A percentile compares a stretch with the other conserved stretches of the same genome.
Evolutionary conservation across 2,888 invertebrate genomes (phyloP).

Genomic region (Ormyrus thymus): DNA sequence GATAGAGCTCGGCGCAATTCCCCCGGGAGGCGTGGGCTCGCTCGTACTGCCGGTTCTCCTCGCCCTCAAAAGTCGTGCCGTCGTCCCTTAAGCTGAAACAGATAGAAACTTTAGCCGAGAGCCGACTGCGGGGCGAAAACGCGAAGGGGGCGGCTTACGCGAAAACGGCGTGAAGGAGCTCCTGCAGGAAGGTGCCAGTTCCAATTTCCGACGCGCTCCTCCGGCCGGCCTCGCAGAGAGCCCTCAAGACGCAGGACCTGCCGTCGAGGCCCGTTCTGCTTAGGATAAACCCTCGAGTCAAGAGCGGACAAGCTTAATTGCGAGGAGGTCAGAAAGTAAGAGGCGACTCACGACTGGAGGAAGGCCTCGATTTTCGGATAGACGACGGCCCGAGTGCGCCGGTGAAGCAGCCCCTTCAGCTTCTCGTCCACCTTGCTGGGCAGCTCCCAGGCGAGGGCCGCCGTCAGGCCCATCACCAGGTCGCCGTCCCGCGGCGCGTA

Average conservation of each 20-base stretch:
- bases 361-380: slow-evolving; percentile 81
- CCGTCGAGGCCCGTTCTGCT: slow-evolving; percentile 85
- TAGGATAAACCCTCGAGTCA: slow-evolving; percentile 55
- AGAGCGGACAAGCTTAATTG: neutral
- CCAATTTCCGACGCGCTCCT: slow-evolving; percentile 69
- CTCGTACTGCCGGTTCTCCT: slow-evolving; percentile 73
- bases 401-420: slow-evolving; percentile 75
- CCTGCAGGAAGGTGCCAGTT: slow-evolving; percentile 70
- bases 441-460: slow-evolving; percentile 86
- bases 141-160: slow-evolving; percentile 68
- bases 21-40: slow-evolving; percentile 71
- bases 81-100: slow-evolving; percentile 66
- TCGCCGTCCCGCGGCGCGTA: slow-evolving; percentile 76
- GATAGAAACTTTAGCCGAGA: too few species aligned
- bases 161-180: slow-evolving; percentile 70
- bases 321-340: neutral
- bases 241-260: slow-evolving; percentile 82
- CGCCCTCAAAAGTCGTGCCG: slow-evolving; percentile 66
- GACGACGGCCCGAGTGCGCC: slow-evolving; percentile 78
- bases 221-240: slow-evolving; percentile 84
- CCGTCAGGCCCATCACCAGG: slow-evolving; percentile 83
- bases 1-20: slow-evolving; percentile 75
- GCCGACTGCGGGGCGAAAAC: neutral
- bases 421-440: slow-evolving; percentile 75
- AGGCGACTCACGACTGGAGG: slow-evolving; percentile 79